Evolutionary conservation across 2,888 invertebrate species (phyloP).

Genomic region (Pecten maximus): DNA sequence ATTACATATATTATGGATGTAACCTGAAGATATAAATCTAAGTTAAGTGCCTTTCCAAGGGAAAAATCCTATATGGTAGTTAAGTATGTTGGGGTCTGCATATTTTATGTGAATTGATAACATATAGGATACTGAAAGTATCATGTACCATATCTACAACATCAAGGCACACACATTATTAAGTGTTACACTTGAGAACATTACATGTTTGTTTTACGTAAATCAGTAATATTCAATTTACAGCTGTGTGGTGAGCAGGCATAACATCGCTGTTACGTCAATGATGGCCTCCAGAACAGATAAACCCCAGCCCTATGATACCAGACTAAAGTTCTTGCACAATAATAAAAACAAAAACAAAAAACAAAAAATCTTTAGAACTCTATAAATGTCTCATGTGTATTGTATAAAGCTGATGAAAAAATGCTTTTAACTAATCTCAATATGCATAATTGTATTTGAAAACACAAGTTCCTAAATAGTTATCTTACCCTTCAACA

Average conservation of each 20-base stretch:
- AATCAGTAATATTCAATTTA: slow-evolving; percentile 35
- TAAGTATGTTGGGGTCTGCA: not conserved
- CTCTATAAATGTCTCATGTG: not conserved
- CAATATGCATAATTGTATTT: not conserved
- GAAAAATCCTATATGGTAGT: not conserved
- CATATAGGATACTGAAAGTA: not conserved
- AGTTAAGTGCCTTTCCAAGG: not conserved
- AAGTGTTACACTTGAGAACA: slow-evolving; percentile 26
- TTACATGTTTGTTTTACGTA: slow-evolving; percentile 26
- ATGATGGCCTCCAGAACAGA: not conserved
- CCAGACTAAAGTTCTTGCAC: not conserved
- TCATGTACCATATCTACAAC: not conserved
- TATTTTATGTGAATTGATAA: slow-evolving; percentile 30
- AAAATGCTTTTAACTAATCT: not conserved
- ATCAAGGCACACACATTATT: slow-evolving; percentile 7
- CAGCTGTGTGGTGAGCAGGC: not conserved
- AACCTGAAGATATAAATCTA: not conserved
- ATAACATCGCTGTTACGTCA: slow-evolving; percentile 11
- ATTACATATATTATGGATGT: slow-evolving; percentile 9
- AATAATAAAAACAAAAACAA: not conserved
- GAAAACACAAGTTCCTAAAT: not conserved
- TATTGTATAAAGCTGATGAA: not conserved
- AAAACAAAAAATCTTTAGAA: not conserved
- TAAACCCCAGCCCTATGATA: not conserved
- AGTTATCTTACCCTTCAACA: not conserved